These are phyloP conservation scores for Meganola albula DNA, from an alignment of 2,888 invertebrate genomes.

Conservation along the genomic window DNA sequence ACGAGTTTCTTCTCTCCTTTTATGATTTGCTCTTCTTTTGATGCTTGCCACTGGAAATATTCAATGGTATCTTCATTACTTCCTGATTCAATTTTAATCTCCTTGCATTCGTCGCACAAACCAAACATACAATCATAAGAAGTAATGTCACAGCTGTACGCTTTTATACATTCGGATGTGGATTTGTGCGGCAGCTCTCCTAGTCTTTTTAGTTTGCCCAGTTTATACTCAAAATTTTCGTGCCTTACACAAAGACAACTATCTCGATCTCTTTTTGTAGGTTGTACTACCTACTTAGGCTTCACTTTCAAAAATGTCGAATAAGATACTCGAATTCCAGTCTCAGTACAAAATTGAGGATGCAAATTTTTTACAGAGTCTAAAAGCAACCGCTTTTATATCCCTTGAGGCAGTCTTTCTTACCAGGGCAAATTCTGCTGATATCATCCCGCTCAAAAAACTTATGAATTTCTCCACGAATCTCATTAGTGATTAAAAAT, in stretches of 20 bases:
- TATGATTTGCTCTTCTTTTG: slow-evolving; percentile 1
- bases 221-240: not conserved
- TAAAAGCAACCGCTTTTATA: not conserved
- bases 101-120: slow-evolving; percentile 5
- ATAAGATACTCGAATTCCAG: not conserved
- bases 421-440: not conserved
- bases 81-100: not conserved
- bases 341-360: not conserved
- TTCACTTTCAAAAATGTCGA: not conserved
- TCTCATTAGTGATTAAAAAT: no score
- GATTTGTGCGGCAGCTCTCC: not conserved
- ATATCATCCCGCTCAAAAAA: slow-evolving; percentile 5
- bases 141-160: slow-evolving; percentile 5
- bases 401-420: not conserved
- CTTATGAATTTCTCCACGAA: no score
- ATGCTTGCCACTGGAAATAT: slow-evolving; percentile 2
- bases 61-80: not conserved
- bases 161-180: not conserved
- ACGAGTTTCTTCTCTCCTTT: slow-evolving; percentile 1
- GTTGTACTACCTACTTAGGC: not conserved
- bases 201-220: not conserved
- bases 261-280: not conserved
- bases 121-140: slow-evolving; percentile 7
- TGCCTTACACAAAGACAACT: not conserved
- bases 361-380: not conserved